phyloP scores from a whole-genome alignment of 1,140 invertebrate genomes.

The Drosophila cardini region DNA sequence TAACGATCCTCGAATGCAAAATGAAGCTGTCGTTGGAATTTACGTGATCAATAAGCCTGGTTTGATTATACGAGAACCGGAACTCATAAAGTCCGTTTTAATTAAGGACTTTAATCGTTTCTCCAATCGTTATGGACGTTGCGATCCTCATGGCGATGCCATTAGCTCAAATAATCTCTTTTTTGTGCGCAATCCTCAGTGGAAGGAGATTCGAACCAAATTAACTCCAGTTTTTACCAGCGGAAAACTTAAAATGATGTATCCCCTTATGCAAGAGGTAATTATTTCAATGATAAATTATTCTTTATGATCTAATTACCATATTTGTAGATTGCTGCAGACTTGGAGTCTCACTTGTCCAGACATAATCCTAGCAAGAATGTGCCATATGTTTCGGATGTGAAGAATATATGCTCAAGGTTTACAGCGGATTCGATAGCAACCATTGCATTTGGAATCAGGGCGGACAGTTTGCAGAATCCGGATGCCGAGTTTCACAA shows the following conservation, averaged over 20 bases:
- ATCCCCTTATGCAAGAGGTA: slow-evolving; percentile 85
- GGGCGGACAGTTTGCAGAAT: slow-evolving; percentile 85
- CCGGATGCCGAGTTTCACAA: slow-evolving; percentile 84
- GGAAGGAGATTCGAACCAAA: slow-evolving; percentile 85
- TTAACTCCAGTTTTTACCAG: slow-evolving; percentile 86
- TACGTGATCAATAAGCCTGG: slow-evolving; percentile 82
- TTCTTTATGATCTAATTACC: not conserved
- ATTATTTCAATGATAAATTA: not conserved
- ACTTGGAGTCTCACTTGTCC: slow-evolving; percentile 48
- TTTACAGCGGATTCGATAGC: slow-evolving; percentile 87
- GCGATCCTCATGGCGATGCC: slow-evolving; percentile 58
- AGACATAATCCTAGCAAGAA: not conserved
- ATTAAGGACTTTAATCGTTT: slow-evolving; percentile 85
- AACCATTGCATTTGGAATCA: slow-evolving; percentile 86
- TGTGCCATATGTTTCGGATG: not conserved
- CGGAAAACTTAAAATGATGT: slow-evolving; percentile 86
- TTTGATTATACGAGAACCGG: slow-evolving; percentile 85
- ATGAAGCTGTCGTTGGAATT: slow-evolving; percentile 75
- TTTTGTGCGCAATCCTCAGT: slow-evolving; percentile 66
- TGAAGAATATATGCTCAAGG: slow-evolving; percentile 84
- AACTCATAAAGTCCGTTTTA: slow-evolving; percentile 85
- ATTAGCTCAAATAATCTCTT: slow-evolving; percentile 70
- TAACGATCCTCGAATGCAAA: slow-evolving; percentile 42
- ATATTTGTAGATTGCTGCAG: slow-evolving; percentile 53
- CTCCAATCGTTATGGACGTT: slow-evolving; percentile 52